Evolutionary conservation across 2,797 vertebrate species (phyloP).

Genomic region (Pogonophryne albipinna): DNA sequence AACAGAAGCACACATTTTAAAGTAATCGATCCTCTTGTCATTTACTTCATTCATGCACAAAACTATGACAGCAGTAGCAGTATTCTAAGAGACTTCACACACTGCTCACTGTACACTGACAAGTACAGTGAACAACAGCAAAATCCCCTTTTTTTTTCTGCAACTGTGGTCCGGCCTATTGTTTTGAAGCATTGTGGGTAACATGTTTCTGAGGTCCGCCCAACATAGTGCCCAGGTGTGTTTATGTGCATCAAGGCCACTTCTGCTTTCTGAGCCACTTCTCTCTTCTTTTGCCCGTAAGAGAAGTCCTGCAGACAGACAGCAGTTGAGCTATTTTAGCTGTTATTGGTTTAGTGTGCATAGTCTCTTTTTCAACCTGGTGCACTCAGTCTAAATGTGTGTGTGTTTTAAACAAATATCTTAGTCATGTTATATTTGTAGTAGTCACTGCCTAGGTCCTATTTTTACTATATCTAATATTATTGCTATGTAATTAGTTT

Average conservation of each 20-base stretch:
- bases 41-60: background rate
- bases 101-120: conserved; percentile 14
- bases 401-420: conserved; percentile 12
- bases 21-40: background rate
- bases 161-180: conserved; percentile 25
- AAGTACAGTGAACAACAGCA: conserved; percentile 26
- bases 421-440: conserved; percentile 12
- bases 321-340: conserved; percentile 70
- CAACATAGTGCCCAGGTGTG: conserved; percentile 65
- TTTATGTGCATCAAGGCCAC: conserved; percentile 49
- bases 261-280: conserved; percentile 85
- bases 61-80: background rate
- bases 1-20: background rate
- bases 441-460: background rate
- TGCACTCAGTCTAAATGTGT: background rate
- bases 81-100: background rate
- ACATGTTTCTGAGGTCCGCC: background rate
- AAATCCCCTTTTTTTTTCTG: conserved; percentile 54
- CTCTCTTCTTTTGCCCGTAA: conserved; percentile 76
- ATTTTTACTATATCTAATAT: background rate
- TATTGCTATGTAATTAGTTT: background rate
- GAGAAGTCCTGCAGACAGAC: conserved; percentile 69
- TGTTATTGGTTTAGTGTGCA: conserved; percentile 13
- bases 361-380: conserved; percentile 6
- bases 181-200: conserved; percentile 32